A percentile compares a stretch with the other conserved stretches of the same genome.
These are phyloP conservation scores for Catharus bicknelli DNA, from an alignment of 2,113 vertebrate genomes.

Conservation along the genomic window DNA sequence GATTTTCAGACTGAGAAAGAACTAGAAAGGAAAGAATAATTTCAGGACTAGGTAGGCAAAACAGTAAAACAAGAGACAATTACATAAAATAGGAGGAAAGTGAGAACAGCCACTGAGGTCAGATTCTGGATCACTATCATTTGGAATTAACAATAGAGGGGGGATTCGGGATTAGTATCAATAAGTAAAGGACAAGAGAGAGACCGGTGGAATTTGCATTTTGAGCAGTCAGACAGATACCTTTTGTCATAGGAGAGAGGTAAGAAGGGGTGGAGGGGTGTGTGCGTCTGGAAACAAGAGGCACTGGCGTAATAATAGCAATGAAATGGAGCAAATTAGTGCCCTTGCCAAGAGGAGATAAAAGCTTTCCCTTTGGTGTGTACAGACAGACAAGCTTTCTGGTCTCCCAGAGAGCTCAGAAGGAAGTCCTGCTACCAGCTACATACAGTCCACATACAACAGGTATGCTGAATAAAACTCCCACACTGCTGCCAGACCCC, in stretches of 20 bases:
- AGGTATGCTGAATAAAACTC: background rate
- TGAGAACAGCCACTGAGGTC: background rate
- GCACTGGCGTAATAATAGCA: background rate
- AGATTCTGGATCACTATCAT: background rate
- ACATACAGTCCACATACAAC: background rate
- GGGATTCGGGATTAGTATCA: background rate
- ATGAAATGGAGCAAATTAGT: background rate
- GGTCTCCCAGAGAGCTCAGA: background rate
- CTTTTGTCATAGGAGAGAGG: background rate
- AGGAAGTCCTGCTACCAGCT: background rate
- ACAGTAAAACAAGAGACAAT: background rate
- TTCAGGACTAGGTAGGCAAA: background rate
- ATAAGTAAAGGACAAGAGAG: background rate
- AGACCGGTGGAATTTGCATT: background rate
- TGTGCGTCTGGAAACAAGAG: background rate
- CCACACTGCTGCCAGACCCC: background rate
- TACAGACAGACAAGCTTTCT: background rate
- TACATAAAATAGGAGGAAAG: background rate
- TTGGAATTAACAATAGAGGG: background rate
- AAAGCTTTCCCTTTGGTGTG: background rate
- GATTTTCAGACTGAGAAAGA: background rate
- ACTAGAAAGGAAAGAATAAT: background rate
- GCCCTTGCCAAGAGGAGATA: background rate
- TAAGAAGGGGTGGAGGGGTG: background rate
- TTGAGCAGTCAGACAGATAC: background rate